phyloP scores from a whole-genome alignment of 2,113 vertebrate genomes.

The Phyllostomus discolor region DNA sequence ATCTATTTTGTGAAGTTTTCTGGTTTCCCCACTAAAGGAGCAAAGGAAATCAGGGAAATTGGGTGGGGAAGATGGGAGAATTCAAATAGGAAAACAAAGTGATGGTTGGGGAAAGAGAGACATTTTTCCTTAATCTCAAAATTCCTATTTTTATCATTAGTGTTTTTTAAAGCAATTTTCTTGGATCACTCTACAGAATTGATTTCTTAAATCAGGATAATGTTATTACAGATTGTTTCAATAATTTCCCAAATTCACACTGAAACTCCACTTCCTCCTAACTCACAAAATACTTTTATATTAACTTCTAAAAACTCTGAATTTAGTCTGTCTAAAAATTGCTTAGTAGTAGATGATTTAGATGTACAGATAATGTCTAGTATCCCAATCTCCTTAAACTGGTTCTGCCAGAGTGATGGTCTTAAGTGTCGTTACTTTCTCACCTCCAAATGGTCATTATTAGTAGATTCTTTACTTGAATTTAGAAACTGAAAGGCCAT shows the following conservation, averaged over 20 bases:
- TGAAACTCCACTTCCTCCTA: conserved; percentile 32
- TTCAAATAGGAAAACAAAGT: neutral
- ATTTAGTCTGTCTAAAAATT: conserved; percentile 17
- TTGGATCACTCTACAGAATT: neutral
- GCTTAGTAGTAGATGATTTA: neutral
- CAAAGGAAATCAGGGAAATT: neutral
- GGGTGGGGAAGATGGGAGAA: neutral
- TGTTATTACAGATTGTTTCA: conserved; percentile 58
- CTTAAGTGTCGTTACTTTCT: neutral
- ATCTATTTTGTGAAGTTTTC: conserved; percentile 34
- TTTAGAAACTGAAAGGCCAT: conserved; percentile 11
- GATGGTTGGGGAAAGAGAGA: neutral
- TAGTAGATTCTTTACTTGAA: neutral
- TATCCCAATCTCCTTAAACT: neutral
- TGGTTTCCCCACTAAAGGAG: conserved; percentile 25
- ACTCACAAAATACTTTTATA: conserved; percentile 22
- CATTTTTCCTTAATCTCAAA: conserved; percentile 19
- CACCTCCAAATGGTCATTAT: neutral
- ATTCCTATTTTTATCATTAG: neutral
- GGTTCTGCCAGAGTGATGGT: neutral
- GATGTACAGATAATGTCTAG: neutral
- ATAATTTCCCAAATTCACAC: conserved; percentile 30
- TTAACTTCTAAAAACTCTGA: neutral
- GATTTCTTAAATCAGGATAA: conserved; percentile 19
- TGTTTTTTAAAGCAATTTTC: conserved; percentile 42